phyloP scores from a whole-genome alignment of 37 sponge, comb jelly and placozoan species.

The Haliclona indistincta region DNA sequence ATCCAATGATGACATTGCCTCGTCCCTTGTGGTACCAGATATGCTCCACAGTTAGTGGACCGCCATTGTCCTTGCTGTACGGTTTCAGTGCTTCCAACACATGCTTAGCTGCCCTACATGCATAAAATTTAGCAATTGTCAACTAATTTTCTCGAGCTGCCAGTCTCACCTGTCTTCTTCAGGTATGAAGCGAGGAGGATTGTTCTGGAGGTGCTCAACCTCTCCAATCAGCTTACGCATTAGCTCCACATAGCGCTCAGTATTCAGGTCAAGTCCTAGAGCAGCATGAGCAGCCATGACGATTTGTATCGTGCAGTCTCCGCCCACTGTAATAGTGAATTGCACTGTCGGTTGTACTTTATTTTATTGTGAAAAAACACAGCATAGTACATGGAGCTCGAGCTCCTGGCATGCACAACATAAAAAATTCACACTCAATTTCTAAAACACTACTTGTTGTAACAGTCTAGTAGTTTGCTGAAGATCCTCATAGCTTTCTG shows the following conservation, averaged over 20 bases:
- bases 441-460: too few species aligned
- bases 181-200: slow-evolving; percentile 70
- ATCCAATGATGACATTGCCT: slow-evolving; percentile 62
- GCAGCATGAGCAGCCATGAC: too few species aligned
- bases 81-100: slow-evolving; percentile 56
- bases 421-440: too few species aligned
- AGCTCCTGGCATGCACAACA: too few species aligned
- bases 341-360: too few species aligned
- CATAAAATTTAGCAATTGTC: too few species aligned
- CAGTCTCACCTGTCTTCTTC: slow-evolving; percentile 67
- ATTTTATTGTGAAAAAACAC: too few species aligned
- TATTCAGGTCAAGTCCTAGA: slow-evolving; percentile 32
- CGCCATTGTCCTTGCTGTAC: slow-evolving; percentile 48
- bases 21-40: slow-evolving; percentile 51
- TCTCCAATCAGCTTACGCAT: slow-evolving; percentile 76
- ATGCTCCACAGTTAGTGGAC: slow-evolving; percentile 59
- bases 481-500: slow-evolving; percentile 23
- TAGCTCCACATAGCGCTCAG: slow-evolving; percentile 45
- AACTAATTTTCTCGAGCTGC: too few species aligned
- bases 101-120: slow-evolving; percentile 59
- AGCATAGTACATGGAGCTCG: too few species aligned
- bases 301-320: too few species aligned
- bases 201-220: slow-evolving; percentile 65
- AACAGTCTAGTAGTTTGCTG: slow-evolving; percentile 4
- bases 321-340: too few species aligned